Percentiles rank a stretch among this genome's conserved stretches.
phyloP scores from a whole-genome alignment of 1,140 invertebrate genomes.

The Drosophila pectinifera region DNA sequence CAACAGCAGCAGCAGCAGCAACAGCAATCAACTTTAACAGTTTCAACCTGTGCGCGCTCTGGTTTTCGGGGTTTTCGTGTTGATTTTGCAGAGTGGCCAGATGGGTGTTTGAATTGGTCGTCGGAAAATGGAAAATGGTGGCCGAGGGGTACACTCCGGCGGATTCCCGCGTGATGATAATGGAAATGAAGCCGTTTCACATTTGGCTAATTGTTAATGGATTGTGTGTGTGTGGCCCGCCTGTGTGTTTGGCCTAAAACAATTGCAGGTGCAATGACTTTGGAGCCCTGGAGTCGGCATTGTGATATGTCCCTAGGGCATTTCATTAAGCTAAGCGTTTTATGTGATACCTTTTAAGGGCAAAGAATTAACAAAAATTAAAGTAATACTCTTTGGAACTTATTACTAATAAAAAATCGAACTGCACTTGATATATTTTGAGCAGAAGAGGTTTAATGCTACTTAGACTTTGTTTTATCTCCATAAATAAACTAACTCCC shows the following conservation, averaged over 20 bases:
- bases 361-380: no score
- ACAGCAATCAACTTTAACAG: constrained; percentile 21
- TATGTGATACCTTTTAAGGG: neutral
- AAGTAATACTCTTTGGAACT: no score
- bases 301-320: neutral
- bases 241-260: constrained; percentile 12
- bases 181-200: constrained; percentile 38
- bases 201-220: constrained; percentile 54
- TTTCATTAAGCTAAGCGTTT: constrained; percentile 10
- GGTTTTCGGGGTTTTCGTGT: constrained; percentile 27
- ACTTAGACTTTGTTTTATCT: no score
- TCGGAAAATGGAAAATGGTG: constrained; percentile 20
- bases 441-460: no score
- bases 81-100: constrained; percentile 56
- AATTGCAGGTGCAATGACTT: constrained; percentile 22
- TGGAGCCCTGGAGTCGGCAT: neutral
- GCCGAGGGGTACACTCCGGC: neutral
- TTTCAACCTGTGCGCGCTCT: constrained; percentile 55
- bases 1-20: neutral
- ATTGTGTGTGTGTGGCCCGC: constrained; percentile 23
- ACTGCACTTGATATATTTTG: no score
- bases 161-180: constrained; percentile 12
- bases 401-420: no score
- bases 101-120: constrained; percentile 39
- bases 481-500: no score